Conservation (phyloP, 2,113 vertebrate species). For the Marmota monax region DNA sequence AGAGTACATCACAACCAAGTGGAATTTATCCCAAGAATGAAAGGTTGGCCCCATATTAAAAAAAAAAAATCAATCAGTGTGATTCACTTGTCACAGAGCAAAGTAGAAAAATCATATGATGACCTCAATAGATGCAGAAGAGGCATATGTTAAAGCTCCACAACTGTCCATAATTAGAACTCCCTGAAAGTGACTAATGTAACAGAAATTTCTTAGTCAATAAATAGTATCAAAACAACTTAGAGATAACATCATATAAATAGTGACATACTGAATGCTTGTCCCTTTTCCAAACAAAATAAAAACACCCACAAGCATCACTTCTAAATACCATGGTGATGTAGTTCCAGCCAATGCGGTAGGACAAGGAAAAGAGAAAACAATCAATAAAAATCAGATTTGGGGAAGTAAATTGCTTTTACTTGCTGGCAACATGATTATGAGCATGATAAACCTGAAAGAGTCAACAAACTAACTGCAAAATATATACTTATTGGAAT, state of each 20-base stretch:
- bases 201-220: neutral
- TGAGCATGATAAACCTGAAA: neutral
- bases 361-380: neutral
- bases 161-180: neutral
- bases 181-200: neutral
- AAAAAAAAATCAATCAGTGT: neutral
- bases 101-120: no score
- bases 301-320: no score
- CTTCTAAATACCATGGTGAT: fast-evolving
- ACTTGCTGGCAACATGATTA: neutral
- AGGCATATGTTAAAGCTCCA: neutral
- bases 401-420: neutral
- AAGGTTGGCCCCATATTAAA: no score
- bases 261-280: fast-evolving
- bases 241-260: neutral
- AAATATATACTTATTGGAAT: neutral
- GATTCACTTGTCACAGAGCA: neutral
- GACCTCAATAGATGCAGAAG: neutral
- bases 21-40: no score
- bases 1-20: no score
- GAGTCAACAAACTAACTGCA: neutral
- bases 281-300: neutral
- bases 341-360: fast-evolving
- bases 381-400: neutral
- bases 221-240: no score